phyloP scores from a whole-genome alignment of 2,888 invertebrate species.

The Ceriagrion tenellum region DNA sequence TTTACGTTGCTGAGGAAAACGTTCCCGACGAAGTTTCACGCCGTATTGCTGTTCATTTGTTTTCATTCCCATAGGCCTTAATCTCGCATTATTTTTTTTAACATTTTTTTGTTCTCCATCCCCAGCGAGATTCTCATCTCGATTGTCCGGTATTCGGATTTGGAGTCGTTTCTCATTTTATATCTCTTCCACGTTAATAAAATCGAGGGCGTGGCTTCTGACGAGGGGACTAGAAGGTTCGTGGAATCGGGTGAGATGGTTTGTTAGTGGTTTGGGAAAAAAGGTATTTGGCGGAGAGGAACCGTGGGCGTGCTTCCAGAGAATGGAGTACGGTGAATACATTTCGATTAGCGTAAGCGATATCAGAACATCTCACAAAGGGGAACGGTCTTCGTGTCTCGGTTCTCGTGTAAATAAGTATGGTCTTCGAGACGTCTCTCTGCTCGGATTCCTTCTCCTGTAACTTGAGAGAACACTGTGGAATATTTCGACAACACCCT shows the following conservation, averaged over 20 bases:
- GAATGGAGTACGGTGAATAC: background rate
- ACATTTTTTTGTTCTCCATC: background rate
- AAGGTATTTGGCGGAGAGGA: background rate
- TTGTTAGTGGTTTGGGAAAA: background rate
- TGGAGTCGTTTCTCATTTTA: constrained; percentile 40
- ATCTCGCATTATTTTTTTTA: background rate
- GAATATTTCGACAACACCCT: too few relatives aligned
- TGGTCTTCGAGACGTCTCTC: too few relatives aligned
- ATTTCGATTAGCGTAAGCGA: background rate
- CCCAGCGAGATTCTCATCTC: background rate
- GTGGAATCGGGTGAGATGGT: background rate
- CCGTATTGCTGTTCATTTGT: background rate
- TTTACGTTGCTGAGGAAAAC: background rate
- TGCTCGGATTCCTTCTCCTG: too few relatives aligned
- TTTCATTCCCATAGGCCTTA: constrained; percentile 11
- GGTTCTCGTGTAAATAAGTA: background rate
- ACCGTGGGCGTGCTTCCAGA: background rate
- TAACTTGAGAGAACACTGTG: too few relatives aligned
- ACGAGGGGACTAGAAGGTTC: constrained; percentile 6
- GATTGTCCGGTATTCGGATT: constrained; percentile 65
- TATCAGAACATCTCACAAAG: background rate
- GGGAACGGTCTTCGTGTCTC: background rate
- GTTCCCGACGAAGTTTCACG: constrained; percentile 14
- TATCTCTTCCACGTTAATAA: constrained; percentile 41
- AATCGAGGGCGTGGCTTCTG: constrained; percentile 38